Evolutionary conservation across 2,888 invertebrate genomes (phyloP), one percentile per base, ranked within the genome.

Genomic region (Boloria selene): DNA sequence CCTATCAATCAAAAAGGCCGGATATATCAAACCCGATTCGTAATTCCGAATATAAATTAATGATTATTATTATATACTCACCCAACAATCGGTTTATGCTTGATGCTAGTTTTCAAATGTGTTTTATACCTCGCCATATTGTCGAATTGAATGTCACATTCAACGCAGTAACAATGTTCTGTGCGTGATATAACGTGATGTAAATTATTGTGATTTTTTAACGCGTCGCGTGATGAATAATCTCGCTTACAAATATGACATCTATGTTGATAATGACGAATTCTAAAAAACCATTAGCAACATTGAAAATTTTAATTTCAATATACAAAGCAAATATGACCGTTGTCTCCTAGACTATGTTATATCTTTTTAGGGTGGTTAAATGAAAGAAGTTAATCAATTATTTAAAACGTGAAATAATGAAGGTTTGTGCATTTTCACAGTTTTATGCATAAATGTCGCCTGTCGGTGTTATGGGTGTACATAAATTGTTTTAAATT

Each of bases 91-190:
- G 51, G 54, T 47, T 47, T 59, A 56, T 71, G 71, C 31, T 66
- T 70, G 10, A 64, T 54, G 47, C 68, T 70, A 0, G 31, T 62
- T 16, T 60, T 68, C 59, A 73, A 31, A 42, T 73, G 73, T 0
- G 18, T 26, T 0, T 13, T 64, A 14, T 69, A 73, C 13, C 60
- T 60, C 2, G 60, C 14, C 1, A 59, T 50, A 31, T 73, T 72
- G 13, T 71, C 68, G 58, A 73, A 72, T 16, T 72, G 68, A 26
- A 69, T 53, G 49, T 73, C 62, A 16, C 73, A 73, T 26, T 73
- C 73, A 0, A 72, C 70, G 31, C 73, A 73, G 52, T 72, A 73
- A 7, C 49, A 65, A 10, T 66, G 51, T 31, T 71, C 71, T 0
- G 61, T 44, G 13, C 51, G 61, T 5, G 65, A 42, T 14, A 64